Percentiles rank a stretch among this genome's conserved stretches.
phyloP scores from a whole-genome alignment of 2,888 invertebrate species.

The Torymus texanus region DNA sequence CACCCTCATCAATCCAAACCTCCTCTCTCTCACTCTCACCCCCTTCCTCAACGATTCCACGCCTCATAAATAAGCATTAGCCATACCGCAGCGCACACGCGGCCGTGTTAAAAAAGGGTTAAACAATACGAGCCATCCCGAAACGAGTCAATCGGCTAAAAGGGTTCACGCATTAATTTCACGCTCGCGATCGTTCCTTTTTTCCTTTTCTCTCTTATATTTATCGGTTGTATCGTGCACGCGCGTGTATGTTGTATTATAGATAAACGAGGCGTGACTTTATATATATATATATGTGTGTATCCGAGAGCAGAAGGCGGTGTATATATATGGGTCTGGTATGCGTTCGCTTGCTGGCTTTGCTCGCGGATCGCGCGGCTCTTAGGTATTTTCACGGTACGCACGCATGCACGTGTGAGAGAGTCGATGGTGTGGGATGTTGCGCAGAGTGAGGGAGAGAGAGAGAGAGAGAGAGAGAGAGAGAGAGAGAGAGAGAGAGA shows the following conservation, averaged over 20 bases:
- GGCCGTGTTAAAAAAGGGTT: conserved; percentile 32
- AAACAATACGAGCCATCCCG: not conserved
- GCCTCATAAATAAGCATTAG: conserved; percentile 50
- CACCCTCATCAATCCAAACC: too few species aligned
- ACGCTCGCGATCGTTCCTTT: conserved; percentile 44
- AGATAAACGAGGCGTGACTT: conserved; percentile 63
- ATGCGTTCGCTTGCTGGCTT: too few species aligned
- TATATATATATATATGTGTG: not conserved
- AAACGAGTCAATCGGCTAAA: conserved; percentile 43
- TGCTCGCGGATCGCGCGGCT: too few species aligned
- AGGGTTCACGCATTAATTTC: conserved; percentile 63
- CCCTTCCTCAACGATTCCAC: not conserved
- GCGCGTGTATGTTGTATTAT: conserved; percentile 64
- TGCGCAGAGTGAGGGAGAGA: too few species aligned
- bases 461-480: too few species aligned
- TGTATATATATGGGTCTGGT: not conserved
- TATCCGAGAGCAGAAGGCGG: not conserved
- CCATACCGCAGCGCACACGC: conserved; percentile 44
- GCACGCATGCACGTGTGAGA: too few species aligned
- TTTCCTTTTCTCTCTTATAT: conserved; percentile 70
- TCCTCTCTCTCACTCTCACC: too few species aligned
- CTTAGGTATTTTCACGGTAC: too few species aligned
- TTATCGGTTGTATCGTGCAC: conserved; percentile 64
- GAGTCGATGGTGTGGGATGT: too few species aligned
- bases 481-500: too few species aligned